These are phyloP conservation scores for Sturmia bella DNA, from an alignment of 2,888 invertebrate genomes.

Conservation along the genomic window DNA sequence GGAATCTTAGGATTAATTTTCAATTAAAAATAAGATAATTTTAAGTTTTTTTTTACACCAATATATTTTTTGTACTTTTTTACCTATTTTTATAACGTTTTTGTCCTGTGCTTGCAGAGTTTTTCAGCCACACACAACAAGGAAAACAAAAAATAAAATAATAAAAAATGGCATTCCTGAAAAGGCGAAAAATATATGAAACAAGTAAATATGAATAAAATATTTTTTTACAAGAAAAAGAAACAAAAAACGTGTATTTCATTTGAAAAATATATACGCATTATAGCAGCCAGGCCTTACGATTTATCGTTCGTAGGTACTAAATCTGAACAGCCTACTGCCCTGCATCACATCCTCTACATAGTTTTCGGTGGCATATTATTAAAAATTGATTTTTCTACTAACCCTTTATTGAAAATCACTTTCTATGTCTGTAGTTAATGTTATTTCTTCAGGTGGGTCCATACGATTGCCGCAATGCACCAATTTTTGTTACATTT, in stretches of 20 bases:
- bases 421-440: too few relatives aligned
- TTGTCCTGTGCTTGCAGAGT: conserved; percentile 41
- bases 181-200: conserved; percentile 29
- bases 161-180: conserved; percentile 33
- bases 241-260: conserved; percentile 42
- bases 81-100: conserved; percentile 60
- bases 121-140: conserved; percentile 34
- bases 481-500: too few relatives aligned
- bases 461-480: too few relatives aligned
- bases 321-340: too few relatives aligned
- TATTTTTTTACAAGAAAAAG: conserved; percentile 57
- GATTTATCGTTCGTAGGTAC: too few relatives aligned
- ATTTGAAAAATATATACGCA: conserved; percentile 1
- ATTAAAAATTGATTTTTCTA: too few relatives aligned
- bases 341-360: too few relatives aligned
- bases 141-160: conserved; percentile 50
- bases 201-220: conserved; percentile 63
- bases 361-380: too few relatives aligned
- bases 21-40: conserved; percentile 20
- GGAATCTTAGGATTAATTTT: background rate
- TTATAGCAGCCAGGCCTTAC: too few relatives aligned
- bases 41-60: conserved; percentile 18
- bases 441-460: too few relatives aligned
- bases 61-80: conserved; percentile 33
- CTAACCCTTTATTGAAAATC: too few relatives aligned